Evolutionary conservation across 37 sponge, comb jelly and placozoan species (phyloP), one percentile per base, ranked within the genome.

Genomic region (Hexactinellida sp.): DNA sequence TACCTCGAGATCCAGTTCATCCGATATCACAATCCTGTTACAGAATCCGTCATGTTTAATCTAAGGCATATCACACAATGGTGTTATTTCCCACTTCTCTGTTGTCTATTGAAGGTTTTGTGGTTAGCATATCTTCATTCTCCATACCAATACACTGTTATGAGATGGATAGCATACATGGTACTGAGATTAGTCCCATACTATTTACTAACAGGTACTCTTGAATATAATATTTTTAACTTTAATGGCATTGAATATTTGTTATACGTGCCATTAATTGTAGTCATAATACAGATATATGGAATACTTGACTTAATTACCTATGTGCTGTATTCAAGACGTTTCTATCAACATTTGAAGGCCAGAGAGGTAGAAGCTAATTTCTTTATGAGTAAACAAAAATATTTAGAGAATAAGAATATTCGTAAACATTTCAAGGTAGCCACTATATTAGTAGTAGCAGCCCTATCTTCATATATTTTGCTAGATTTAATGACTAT

Each of bases 331-430:
- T 63, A 63, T n/a, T 63, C 76, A 32, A 7, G 76, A 3, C 21
- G 76, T 5, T 63, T 63, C 25, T 63, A 63, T n/a, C 76, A 21
- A 63, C 76, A 63, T 63, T n/a, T 63, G 76, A 63, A 63, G 34
- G 13, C 19, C 30, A 63, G 76, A 63, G 76, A 63, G 76, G 5
- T 25, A 28, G 76, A 63, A n/a, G 76, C 76, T n/a, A 63, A n/a
- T 5, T n/a, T 63, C 5, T 63, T 63, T 23, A 63, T 25, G 76
- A 23, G 13, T n/a, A 63, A 23, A 63, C 3, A 23, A 1, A 23
- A 10, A 25, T 63, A 63, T 63, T 23, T 63, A 5, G 5, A 63
- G 3, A n/a, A 63, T 10, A 10, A 63, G 13, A n/a, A 25, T 23
- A 63, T 63, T 63, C 76, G 76, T n/a, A 10, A 21, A 3, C 76